Conservation (phyloP, 1,140 invertebrate genomes). For the Eriocheir sinensis region DNA sequence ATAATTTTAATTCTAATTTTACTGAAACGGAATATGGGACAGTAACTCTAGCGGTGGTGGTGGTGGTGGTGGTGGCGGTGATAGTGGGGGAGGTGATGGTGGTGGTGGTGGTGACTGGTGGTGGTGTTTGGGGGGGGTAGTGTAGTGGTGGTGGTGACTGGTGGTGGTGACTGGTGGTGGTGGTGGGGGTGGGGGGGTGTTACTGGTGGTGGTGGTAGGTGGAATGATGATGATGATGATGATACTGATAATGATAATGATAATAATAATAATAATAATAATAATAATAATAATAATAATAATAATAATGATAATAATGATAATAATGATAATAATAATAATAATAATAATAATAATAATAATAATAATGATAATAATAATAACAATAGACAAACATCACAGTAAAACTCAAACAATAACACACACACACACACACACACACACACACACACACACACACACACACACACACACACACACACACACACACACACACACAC, state of each 20-base stretch:
- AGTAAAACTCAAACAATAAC: too few relatives aligned
- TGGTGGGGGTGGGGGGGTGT: too few relatives aligned
- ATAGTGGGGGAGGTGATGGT: too few relatives aligned
- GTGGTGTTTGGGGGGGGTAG: too few relatives aligned
- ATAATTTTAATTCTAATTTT: too few relatives aligned
- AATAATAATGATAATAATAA: not conserved
- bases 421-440: conserved; percentile 13
- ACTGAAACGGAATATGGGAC: too few relatives aligned
- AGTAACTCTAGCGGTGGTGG: too few relatives aligned
- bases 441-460: not conserved
- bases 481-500: not conserved
- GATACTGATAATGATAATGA: not conserved
- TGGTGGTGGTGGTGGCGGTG: too few relatives aligned
- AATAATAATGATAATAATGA: not conserved
- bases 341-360: not conserved
- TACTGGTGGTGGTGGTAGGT: not conserved
- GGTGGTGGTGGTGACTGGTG: too few relatives aligned
- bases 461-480: not conserved
- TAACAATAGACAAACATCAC: not conserved
- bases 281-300: not conserved
- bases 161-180: not conserved
- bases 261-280: conserved; percentile 28
- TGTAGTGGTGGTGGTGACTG: too few relatives aligned
- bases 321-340: conserved; percentile 36
- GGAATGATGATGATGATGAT: not conserved